These are phyloP conservation scores for Tetanocera ferruginea DNA, from an alignment of 2,888 invertebrate species.

Conservation along the genomic window DNA sequence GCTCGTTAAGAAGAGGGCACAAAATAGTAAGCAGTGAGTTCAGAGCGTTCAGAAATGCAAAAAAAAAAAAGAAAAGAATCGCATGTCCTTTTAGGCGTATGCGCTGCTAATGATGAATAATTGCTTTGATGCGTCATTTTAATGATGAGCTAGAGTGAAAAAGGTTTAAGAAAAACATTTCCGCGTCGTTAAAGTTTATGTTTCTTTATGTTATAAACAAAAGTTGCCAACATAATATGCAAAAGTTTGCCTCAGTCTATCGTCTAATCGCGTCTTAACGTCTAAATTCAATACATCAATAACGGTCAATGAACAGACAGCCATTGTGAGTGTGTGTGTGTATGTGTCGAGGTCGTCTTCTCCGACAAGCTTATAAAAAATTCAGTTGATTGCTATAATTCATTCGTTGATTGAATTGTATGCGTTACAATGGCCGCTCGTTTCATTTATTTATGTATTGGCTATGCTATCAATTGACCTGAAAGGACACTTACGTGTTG, in stretches of 20 bases:
- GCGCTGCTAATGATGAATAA: conserved; percentile 22
- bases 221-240: neutral
- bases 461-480: conserved; percentile 9
- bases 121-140: conserved; percentile 11
- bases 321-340: neutral
- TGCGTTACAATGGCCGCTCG: neutral
- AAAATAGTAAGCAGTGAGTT: neutral
- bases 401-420: conserved; percentile 22
- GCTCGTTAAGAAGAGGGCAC: neutral
- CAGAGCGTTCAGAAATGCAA: neutral
- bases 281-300: neutral
- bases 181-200: neutral
- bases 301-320: neutral
- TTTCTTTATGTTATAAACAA: neutral
- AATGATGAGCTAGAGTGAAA: neutral
- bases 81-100: neutral
- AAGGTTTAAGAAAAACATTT: neutral
- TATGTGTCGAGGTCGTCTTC: neutral
- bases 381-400: conserved; percentile 11
- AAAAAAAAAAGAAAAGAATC: neutral
- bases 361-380: neutral
- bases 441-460: conserved; percentile 5
- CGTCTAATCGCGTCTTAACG: no score
- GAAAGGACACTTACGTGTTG: neutral
- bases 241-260: no score